phyloP scores from a whole-genome alignment of 2,888 invertebrate genomes.

The Cerastoderma edule region DNA sequence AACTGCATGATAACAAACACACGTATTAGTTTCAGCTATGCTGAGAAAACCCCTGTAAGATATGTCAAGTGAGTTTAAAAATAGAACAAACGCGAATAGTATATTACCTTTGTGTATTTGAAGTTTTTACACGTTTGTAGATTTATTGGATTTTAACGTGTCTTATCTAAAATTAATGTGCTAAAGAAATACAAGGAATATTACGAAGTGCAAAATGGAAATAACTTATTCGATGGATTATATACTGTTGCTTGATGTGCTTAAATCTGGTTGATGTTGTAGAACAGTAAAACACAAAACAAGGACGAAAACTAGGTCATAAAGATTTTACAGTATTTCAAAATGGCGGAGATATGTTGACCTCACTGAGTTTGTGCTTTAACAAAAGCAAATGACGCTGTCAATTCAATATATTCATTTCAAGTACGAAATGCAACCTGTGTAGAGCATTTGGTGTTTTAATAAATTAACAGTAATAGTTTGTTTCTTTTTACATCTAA shows the following conservation, averaged over 20 bases:
- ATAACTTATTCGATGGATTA: neutral
- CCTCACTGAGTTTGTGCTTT: too few species aligned
- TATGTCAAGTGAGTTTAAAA: slow-evolving; percentile 23
- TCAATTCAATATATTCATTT: too few species aligned
- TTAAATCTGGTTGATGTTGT: slow-evolving; percentile 13
- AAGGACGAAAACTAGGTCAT: slow-evolving; percentile 32
- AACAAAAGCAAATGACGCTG: too few species aligned
- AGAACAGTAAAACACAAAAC: slow-evolving; percentile 11
- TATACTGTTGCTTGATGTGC: slow-evolving; percentile 7
- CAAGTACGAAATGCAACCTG: too few species aligned
- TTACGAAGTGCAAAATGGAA: slow-evolving; percentile 8
- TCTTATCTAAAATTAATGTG: neutral
- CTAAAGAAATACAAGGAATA: neutral
- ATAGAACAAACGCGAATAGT: slow-evolving; percentile 24
- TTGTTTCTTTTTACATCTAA: too few species aligned
- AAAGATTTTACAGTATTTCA: slow-evolving; percentile 23
- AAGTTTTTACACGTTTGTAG: slow-evolving; percentile 18
- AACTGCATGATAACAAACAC: too few species aligned
- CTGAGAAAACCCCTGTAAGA: slow-evolving; percentile 13
- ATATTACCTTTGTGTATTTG: slow-evolving; percentile 16
- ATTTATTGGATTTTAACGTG: slow-evolving; percentile 24
- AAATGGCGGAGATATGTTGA: slow-evolving; percentile 28
- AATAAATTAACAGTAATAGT: too few species aligned
- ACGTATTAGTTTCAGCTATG: neutral
- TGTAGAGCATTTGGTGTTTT: too few species aligned